These are phyloP conservation scores for Miltochrista miniata DNA, from an alignment of 2,888 invertebrate genomes.

Conservation along the genomic window DNA sequence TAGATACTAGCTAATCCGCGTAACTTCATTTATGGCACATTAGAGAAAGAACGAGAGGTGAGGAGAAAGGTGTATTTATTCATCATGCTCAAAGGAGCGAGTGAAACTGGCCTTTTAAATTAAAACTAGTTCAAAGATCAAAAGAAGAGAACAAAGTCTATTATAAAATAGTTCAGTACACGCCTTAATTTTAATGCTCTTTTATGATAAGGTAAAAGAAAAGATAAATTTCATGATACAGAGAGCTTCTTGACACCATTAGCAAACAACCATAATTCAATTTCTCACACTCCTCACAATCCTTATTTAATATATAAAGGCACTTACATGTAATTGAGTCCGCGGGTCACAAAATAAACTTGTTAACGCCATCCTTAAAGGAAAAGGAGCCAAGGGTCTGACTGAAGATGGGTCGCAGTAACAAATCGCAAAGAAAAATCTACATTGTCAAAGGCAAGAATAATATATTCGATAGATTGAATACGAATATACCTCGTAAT, in stretches of 20 bases:
- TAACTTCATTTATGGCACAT: too few species aligned
- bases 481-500: constrained; percentile 40
- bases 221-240: neutral
- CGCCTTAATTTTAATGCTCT: too few species aligned
- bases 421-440: constrained; percentile 41
- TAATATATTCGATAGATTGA: constrained; percentile 50
- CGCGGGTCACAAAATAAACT: constrained; percentile 16
- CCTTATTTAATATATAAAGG: constrained; percentile 5
- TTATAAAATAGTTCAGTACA: too few species aligned
- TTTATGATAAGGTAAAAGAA: too few species aligned
- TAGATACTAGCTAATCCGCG: too few species aligned
- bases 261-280: neutral
- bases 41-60: too few species aligned
- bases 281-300: neutral
- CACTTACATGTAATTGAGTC: constrained; percentile 20
- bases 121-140: too few species aligned
- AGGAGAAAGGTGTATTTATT: too few species aligned
- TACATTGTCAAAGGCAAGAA: constrained; percentile 39
- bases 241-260: neutral
- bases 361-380: constrained; percentile 19
- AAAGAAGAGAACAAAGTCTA: too few species aligned
- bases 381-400: constrained; percentile 24
- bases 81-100: too few species aligned
- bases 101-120: too few species aligned
- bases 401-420: constrained; percentile 23